These are phyloP conservation scores for Volucella bombylans DNA, from an alignment of 2,888 invertebrate species.

Conservation along the genomic window DNA sequence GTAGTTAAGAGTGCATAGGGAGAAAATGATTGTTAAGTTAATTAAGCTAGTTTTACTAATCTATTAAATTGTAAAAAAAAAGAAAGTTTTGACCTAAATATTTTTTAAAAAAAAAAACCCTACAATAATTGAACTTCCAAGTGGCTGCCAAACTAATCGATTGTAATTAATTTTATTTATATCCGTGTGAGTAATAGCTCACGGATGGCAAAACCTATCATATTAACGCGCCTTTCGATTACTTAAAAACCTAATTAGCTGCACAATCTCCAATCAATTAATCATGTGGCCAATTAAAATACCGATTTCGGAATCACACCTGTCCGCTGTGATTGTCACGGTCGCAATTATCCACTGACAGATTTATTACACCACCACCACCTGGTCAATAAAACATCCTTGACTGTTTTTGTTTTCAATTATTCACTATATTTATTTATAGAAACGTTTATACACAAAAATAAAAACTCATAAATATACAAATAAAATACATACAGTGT, in stretches of 20 bases:
- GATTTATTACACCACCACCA: background rate
- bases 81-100: no score
- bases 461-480: constrained; percentile 69
- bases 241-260: constrained; percentile 20
- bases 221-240: background rate
- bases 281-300: constrained; percentile 35
- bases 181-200: constrained; percentile 52
- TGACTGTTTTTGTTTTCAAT: constrained; percentile 40
- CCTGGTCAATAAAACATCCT: constrained; percentile 7
- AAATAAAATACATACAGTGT: constrained; percentile 58
- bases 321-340: background rate
- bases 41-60: no score
- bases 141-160: no score
- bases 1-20: no score
- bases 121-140: no score
- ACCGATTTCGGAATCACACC: background rate
- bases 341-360: background rate
- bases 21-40: no score
- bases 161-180: constrained; percentile 23
- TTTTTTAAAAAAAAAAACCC: no score
- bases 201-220: constrained; percentile 12
- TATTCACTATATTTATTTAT: constrained; percentile 69
- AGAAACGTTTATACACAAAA: constrained; percentile 66
- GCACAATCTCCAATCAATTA: constrained; percentile 37
- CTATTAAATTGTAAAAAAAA: no score